Evolutionary conservation across 2,113 vertebrate genomes (phyloP).

Genomic region (Planiliza haematocheilus): DNA sequence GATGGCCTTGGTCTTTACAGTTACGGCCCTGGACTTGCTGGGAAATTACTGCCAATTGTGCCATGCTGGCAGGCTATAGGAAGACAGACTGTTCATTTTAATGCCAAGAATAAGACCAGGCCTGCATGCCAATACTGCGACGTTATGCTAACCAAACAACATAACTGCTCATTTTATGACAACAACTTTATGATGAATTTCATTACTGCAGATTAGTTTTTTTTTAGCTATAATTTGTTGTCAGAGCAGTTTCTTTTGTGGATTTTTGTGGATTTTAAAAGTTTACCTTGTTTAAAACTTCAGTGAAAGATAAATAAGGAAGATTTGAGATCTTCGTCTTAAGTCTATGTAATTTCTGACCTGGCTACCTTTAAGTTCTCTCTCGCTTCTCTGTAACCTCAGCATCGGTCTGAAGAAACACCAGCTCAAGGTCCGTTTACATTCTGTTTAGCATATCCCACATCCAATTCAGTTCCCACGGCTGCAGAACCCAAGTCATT

Average conservation of each 20-base stretch:
- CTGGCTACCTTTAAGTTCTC: neutral
- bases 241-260: neutral
- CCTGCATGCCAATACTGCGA: conserved; percentile 22
- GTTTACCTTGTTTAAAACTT: too few species aligned
- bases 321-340: neutral
- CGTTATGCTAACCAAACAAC: conserved; percentile 13
- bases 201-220: conserved; percentile 8
- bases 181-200: conserved; percentile 25
- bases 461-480: too few species aligned
- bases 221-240: conserved; percentile 11
- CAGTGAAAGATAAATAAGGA: too few species aligned
- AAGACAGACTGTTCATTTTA: conserved; percentile 38
- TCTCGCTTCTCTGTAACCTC: too few species aligned
- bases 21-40: conserved; percentile 49
- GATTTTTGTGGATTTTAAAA: neutral
- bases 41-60: conserved; percentile 48
- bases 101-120: conserved; percentile 10
- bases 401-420: too few species aligned
- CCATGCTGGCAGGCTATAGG: conserved; percentile 2
- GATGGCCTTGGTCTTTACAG: conserved; percentile 58
- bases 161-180: neutral
- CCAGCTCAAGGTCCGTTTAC: too few species aligned
- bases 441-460: too few species aligned
- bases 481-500: too few species aligned
- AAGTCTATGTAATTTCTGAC: neutral